Evolutionary conservation across 2,888 invertebrate species (phyloP), one percentile per base, ranked within the genome.

Genomic region (Tenthredo notha): DNA sequence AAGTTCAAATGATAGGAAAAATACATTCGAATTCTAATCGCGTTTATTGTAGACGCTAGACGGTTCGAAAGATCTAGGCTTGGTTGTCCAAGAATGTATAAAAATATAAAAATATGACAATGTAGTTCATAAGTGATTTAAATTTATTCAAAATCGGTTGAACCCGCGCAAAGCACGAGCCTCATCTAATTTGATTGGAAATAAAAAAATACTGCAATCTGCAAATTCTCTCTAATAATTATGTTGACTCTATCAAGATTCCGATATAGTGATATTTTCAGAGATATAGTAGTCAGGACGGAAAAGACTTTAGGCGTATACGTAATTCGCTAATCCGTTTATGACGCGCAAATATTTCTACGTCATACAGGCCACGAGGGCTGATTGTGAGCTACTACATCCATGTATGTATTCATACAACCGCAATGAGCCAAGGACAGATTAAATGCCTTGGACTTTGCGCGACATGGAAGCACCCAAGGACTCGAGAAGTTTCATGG

Each of bases 391-490:
- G 74, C 21, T 43, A 43, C 21, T 43, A 43, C n/a, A 21, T 47
- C 50, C 50, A 47, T 75, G 25, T 43, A 9, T 29, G 18, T 18
- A 67, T 18, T 1, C 25, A 67, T 33, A 67, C 67, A 37, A 61
- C 61, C 40, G 78, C 61, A 2, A n/a, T 33, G 33, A 80, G 78
- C 37, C 78, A 80, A 80, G 78, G 78, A 61, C 58, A 61, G 78
- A 80, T 80, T 18, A 61, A 58, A 80, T 61, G 61, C 78, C 37
- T 80, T 61, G 58, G 78, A 54, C 58, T 80, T 37, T 15, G 25
- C 40, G 18, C 21, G 78, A 61, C 61, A 80, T 40, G 12, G 61
- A 50, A 3, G 61, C 61, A 61, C 9, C 78, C 61, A 80, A 80
- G 78, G 78, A 58, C 61, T 80, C 40, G 10, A 1, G 37, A 40